phyloP scores from a whole-genome alignment of 2,888 invertebrate genomes.

The Dysmachus trigonus region DNA sequence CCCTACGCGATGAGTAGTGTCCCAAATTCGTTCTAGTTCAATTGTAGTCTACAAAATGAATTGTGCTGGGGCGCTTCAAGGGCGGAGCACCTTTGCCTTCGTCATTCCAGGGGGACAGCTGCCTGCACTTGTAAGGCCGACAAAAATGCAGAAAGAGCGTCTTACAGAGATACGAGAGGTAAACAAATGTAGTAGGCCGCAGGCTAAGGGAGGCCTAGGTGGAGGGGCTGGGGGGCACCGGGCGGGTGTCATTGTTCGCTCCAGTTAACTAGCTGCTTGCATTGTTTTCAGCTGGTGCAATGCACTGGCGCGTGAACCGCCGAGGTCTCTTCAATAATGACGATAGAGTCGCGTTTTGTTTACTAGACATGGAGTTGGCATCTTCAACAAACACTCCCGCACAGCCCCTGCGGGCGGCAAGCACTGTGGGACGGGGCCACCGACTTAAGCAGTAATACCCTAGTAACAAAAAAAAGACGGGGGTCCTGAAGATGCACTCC shows the following conservation, averaged over 20 bases:
- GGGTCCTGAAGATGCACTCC: background rate
- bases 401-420: background rate
- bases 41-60: background rate
- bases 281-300: background rate
- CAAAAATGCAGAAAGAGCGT: background rate
- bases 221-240: background rate
- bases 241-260: constrained; percentile 11
- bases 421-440: background rate
- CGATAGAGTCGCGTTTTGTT: background rate
- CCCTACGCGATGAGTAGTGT: background rate
- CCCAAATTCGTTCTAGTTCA: background rate
- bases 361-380: background rate
- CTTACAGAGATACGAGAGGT: background rate
- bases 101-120: background rate
- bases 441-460: background rate
- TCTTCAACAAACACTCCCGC: background rate
- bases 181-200: background rate
- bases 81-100: background rate
- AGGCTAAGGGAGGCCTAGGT: background rate
- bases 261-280: constrained; percentile 10
- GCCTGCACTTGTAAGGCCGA: background rate
- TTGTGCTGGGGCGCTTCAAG: background rate
- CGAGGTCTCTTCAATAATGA: background rate
- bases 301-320: constrained; percentile 7
- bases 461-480: background rate